Evolutionary conservation across 2,797 vertebrate species (phyloP).

Genomic region (Gymnopithys bicolor): DNA sequence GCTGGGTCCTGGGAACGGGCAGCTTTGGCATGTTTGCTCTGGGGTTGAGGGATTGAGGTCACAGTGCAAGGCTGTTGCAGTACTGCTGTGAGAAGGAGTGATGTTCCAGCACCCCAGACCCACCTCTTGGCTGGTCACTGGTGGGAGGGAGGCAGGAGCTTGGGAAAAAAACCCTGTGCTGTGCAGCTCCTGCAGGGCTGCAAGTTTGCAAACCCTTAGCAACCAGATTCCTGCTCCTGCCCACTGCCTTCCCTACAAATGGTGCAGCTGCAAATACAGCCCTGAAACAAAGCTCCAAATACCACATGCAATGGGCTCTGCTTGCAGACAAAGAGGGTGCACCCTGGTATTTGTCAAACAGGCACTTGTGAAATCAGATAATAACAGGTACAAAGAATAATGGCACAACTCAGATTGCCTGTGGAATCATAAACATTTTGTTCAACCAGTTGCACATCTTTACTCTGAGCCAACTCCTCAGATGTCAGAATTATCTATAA

Average conservation of each 20-base stretch:
- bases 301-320: accelerated
- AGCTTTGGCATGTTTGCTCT: not conserved
- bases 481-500: not conserved
- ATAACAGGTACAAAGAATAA: not conserved
- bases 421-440: slow-evolving; percentile 9
- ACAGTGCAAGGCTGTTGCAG: not conserved
- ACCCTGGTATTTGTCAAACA: not conserved
- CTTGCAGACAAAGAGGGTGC: not conserved
- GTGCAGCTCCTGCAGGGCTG: not conserved
- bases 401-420: not conserved
- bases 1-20: not conserved
- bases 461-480: not conserved
- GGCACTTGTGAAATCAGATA: not conserved
- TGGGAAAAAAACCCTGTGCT: not conserved
- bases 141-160: not conserved
- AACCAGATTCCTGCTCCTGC: not conserved
- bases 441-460: not conserved
- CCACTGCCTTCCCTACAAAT: not conserved
- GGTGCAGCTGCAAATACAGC: not conserved
- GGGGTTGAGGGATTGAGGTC: not conserved
- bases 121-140: not conserved
- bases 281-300: not conserved
- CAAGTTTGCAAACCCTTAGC: not conserved
- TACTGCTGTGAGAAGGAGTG: not conserved
- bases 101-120: not conserved